These are phyloP conservation scores for Rousettus leschenaultii DNA, from an alignment of 2,113 vertebrate genomes.

Conservation along the genomic window DNA sequence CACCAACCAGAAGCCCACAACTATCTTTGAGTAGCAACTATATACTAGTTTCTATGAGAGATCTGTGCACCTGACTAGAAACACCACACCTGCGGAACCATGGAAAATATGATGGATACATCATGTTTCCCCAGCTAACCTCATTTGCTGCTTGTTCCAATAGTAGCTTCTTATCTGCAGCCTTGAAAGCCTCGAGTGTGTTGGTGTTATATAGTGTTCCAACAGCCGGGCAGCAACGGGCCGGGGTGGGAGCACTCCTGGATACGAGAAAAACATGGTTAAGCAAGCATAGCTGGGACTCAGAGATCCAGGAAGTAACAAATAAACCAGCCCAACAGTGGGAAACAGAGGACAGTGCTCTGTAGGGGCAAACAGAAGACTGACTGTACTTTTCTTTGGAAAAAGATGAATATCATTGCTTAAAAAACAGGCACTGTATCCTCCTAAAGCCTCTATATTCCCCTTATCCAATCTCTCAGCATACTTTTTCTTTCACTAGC, in stretches of 20 bases:
- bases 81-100: background rate
- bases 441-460: background rate
- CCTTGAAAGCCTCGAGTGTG: constrained; percentile 95
- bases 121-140: constrained; percentile 78
- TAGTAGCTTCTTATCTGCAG: constrained; percentile 93
- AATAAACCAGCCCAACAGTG: background rate
- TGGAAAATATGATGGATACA: background rate
- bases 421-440: background rate
- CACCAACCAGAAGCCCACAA: background rate
- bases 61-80: background rate
- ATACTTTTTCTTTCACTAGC: background rate
- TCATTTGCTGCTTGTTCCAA: constrained; percentile 91
- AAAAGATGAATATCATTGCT: background rate
- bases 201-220: constrained; percentile 95
- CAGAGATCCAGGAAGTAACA: background rate
- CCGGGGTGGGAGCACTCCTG: constrained; percentile 90
- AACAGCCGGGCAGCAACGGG: constrained; percentile 89
- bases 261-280: background rate
- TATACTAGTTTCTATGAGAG: background rate
- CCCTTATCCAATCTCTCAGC: background rate
- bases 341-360: background rate
- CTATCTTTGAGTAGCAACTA: background rate
- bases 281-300: background rate
- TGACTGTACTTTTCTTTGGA: background rate
- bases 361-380: background rate